Evolutionary conservation across 2,888 invertebrate species (phyloP).

Genomic region (Papilio demoleus): DNA sequence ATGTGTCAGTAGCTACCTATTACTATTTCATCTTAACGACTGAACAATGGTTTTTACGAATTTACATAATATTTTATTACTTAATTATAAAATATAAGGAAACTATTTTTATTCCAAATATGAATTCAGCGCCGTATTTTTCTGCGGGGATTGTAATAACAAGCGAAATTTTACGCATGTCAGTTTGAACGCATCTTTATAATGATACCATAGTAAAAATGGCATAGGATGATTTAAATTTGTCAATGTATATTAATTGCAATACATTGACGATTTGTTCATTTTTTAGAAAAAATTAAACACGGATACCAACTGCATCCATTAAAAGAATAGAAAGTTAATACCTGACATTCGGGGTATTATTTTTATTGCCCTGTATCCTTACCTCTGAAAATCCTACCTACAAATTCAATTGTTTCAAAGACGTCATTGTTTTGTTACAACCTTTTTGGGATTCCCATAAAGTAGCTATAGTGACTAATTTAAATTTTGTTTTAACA

Average conservation of each 20-base stretch:
- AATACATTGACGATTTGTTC: not conserved
- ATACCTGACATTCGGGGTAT: conserved; percentile 27
- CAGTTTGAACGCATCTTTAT: not conserved
- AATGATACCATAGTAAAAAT: not conserved
- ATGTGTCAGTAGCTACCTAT: not conserved
- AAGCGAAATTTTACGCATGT: too few relatives aligned
- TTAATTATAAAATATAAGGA: not conserved
- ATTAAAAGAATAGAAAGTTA: conserved; percentile 6
- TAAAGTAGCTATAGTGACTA: not conserved
- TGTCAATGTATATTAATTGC: too few relatives aligned
- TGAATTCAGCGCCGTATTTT: too few relatives aligned
- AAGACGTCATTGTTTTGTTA: conserved; percentile 35
- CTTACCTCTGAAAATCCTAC: conserved; percentile 27
- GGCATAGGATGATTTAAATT: too few relatives aligned
- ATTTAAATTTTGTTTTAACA: not conserved
- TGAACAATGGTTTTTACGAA: not conserved
- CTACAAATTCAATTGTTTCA: conserved; percentile 40
- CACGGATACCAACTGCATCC: not conserved
- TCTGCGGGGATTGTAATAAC: too few relatives aligned
- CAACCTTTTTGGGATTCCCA: not conserved
- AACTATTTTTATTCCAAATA: too few relatives aligned
- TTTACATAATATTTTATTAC: not conserved
- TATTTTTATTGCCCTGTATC: conserved; percentile 30
- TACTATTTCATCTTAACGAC: not conserved
- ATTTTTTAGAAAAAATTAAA: not conserved